phyloP scores from a whole-genome alignment of 2,113 vertebrate genomes.

The Hypocryptadius cinnamomeus region DNA sequence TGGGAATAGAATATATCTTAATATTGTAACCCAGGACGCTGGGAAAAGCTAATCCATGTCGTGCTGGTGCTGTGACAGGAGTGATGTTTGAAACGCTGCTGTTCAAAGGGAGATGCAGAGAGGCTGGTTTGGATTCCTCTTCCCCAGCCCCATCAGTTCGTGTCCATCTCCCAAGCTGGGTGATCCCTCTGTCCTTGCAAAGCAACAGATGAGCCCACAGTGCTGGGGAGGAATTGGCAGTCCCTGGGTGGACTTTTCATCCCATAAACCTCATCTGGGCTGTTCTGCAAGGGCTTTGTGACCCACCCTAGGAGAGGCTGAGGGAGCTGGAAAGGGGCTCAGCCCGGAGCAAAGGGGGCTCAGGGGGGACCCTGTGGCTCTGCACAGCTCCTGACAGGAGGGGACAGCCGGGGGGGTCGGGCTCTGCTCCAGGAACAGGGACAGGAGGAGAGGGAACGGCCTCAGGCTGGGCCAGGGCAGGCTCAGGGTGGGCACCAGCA shows the following conservation, averaged over 20 bases:
- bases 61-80: neutral
- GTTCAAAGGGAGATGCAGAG: neutral
- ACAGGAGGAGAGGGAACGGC: neutral
- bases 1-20: too few relatives aligned
- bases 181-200: neutral
- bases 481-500: rapidly evolving
- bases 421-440: neutral
- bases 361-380: neutral
- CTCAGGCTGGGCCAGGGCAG: neutral
- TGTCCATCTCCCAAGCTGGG: neutral
- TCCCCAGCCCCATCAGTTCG: neutral
- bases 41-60: neutral
- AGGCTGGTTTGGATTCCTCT: neutral
- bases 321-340: neutral
- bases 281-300: neutral
- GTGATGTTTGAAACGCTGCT: neutral
- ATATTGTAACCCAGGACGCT: too few relatives aligned
- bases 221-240: neutral
- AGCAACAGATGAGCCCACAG: neutral
- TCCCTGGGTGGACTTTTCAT: neutral
- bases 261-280: neutral
- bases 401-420: neutral
- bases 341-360: neutral
- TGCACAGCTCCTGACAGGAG: neutral
- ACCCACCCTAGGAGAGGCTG: neutral